Percentiles rank a stretch among this genome's conserved stretches.
phyloP scores from a whole-genome alignment of 64 coral and sea anemone genomes.

The Actinia tenebrosa region DNA sequence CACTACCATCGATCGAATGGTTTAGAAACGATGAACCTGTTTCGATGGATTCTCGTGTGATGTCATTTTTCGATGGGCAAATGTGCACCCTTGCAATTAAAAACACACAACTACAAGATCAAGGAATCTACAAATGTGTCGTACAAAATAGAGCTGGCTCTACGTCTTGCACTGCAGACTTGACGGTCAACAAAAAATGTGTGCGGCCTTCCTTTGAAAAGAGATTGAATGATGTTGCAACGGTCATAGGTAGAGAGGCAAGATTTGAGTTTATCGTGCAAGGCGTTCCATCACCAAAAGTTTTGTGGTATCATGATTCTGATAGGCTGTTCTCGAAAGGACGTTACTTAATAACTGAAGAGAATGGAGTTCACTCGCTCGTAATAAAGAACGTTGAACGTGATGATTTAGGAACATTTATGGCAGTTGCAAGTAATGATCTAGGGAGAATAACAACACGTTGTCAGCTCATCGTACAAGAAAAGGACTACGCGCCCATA shows the following conservation, averaged over 20 bases:
- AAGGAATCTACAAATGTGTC: slow-evolving; percentile 72
- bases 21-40: slow-evolving; percentile 61
- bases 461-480: slow-evolving; percentile 33
- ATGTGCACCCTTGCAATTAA: slow-evolving; percentile 37
- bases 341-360: slow-evolving; percentile 46
- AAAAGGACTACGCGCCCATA: slow-evolving; percentile 49
- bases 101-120: slow-evolving; percentile 33
- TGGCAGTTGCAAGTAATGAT: slow-evolving; percentile 55
- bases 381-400: slow-evolving; percentile 40
- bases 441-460: slow-evolving; percentile 44
- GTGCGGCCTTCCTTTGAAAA: not conserved
- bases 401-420: slow-evolving; percentile 64
- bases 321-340: slow-evolving; percentile 50
- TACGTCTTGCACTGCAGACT: slow-evolving; percentile 32
- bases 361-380: slow-evolving; percentile 51
- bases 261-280: slow-evolving; percentile 1
- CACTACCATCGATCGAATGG: slow-evolving; percentile 63
- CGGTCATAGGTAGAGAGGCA: not conserved
- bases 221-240: not conserved
- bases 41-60: slow-evolving; percentile 36
- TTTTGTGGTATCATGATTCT: slow-evolving; percentile 31
- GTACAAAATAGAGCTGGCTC: slow-evolving; percentile 58
- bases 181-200: slow-evolving; percentile 35
- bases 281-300: slow-evolving; percentile 21
- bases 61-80: slow-evolving; percentile 48